Conservation (phyloP, 2,888 invertebrate species). For the Fissipunctia ypsillon region DNA sequence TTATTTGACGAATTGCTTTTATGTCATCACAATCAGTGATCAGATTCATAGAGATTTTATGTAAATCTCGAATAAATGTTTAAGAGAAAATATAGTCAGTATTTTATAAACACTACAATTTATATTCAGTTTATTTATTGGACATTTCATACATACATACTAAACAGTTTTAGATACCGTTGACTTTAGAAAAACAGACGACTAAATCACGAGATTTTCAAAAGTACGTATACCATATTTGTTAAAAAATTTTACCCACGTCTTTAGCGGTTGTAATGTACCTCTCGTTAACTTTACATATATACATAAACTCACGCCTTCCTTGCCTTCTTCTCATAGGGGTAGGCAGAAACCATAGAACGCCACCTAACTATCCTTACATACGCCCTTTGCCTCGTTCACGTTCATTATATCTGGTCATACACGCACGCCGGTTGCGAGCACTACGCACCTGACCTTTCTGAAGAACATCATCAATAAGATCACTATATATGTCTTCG, state of each 20-base stretch:
- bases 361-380: no score
- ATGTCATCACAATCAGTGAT: not conserved
- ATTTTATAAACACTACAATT: constrained; percentile 31
- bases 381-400: no score
- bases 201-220: not conserved
- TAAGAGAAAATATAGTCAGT: constrained; percentile 3
- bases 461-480: no score
- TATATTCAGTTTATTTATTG: constrained; percentile 34
- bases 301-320: no score
- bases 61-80: constrained; percentile 14
- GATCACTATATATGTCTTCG: no score
- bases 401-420: no score
- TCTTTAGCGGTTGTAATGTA: not conserved
- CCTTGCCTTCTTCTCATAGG: no score
- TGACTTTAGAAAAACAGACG: not conserved
- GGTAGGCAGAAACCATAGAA: no score
- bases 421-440: no score
- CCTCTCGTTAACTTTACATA: no score
- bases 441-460: no score
- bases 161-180: constrained; percentile 6
- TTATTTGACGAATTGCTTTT: constrained; percentile 20
- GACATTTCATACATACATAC: constrained; percentile 29
- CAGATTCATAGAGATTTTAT: constrained; percentile 1
- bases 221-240: not conserved
- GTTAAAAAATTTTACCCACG: not conserved